Conservation (phyloP, 2,113 vertebrate species). For the Solenodon paradoxus region DNA sequence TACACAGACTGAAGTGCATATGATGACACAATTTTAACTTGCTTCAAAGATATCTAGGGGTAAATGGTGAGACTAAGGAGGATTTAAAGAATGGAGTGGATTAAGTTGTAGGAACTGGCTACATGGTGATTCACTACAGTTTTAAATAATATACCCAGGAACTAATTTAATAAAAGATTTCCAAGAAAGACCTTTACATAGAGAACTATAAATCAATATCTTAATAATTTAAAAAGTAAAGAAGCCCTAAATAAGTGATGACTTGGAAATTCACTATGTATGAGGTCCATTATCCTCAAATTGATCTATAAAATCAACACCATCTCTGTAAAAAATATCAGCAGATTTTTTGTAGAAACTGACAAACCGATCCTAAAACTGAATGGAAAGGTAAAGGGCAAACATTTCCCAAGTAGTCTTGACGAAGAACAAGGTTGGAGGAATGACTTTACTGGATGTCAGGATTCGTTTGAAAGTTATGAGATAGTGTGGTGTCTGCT, state of each 20-base stretch:
- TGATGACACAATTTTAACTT: not conserved
- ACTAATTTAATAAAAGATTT: constrained; percentile 22
- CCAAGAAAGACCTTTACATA: not conserved
- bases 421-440: not conserved
- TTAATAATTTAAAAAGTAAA: constrained; percentile 27
- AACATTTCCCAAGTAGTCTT: not conserved
- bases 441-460: not conserved
- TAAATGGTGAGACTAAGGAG: not conserved
- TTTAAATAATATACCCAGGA: not conserved
- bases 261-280: not conserved
- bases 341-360: not conserved
- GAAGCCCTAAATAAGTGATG: not conserved
- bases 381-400: not conserved
- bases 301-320: not conserved
- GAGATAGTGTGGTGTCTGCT: not conserved
- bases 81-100: not conserved
- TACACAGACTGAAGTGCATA: not conserved
- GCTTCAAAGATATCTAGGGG: not conserved
- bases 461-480: not conserved
- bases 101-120: not conserved
- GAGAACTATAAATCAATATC: not conserved
- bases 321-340: not conserved
- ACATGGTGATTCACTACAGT: not conserved
- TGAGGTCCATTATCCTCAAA: not conserved
- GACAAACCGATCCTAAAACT: not conserved